A percentile compares a stretch with the other conserved stretches of the same genome.
Evolutionary conservation across 2,797 vertebrate genomes (phyloP).

Genomic region (Okamejei kenojei): DNA sequence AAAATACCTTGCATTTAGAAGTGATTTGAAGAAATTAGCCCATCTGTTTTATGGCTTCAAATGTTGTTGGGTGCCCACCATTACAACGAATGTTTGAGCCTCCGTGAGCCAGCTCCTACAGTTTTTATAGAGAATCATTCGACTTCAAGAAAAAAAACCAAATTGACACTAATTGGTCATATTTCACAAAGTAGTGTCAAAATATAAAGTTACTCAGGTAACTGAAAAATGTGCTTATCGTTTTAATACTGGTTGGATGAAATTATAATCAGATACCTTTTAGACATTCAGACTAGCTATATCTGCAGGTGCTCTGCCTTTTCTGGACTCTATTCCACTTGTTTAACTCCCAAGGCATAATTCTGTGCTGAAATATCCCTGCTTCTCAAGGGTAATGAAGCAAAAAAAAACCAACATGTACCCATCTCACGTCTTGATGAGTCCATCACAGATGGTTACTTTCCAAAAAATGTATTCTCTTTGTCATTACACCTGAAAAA

Average conservation of each 20-base stretch:
- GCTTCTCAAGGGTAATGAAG: not conserved
- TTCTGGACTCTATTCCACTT: not conserved
- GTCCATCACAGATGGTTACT: not conserved
- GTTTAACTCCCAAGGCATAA: slow-evolving; percentile 6
- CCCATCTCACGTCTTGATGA: not conserved
- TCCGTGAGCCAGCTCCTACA: not conserved
- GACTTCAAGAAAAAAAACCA: not conserved
- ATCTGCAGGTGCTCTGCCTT: not conserved
- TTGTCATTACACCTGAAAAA: not conserved
- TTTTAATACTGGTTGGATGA: slow-evolving; percentile 9
- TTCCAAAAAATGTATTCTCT: not conserved
- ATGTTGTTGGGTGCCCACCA: not conserved
- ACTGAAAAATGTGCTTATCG: not conserved
- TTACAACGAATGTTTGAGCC: not conserved
- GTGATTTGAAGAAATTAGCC: not conserved
- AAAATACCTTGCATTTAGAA: slow-evolving; percentile 9
- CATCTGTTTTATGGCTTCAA: not conserved
- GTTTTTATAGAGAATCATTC: not conserved
- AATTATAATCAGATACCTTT: not conserved
- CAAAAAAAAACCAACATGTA: not conserved
- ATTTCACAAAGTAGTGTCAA: not conserved
- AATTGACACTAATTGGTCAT: not conserved
- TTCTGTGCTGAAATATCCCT: not conserved
- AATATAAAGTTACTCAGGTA: not conserved
- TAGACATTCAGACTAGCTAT: not conserved